These are phyloP conservation scores for Percopsis omiscomaycus DNA, from an alignment of 2,797 vertebrate species.

Conservation along the genomic window DNA sequence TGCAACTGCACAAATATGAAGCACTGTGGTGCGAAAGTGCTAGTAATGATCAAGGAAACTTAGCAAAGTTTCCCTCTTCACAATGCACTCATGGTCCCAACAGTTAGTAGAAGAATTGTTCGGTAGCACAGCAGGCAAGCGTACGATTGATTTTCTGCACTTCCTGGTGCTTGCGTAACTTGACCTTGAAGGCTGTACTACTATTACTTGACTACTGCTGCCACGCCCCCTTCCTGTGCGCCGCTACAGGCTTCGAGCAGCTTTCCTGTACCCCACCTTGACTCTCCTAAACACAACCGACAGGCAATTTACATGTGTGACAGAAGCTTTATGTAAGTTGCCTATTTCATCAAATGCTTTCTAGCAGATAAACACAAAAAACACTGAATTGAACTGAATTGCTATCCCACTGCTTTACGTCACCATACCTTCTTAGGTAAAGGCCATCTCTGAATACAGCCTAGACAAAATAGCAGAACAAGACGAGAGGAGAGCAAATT, in stretches of 20 bases:
- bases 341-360: no score
- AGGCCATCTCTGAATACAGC: neutral
- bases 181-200: conserved; percentile 13
- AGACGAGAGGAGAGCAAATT: conserved; percentile 3
- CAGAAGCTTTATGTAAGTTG: no score
- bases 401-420: no score
- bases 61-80: neutral
- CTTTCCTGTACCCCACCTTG: conserved; percentile 6
- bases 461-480: neutral
- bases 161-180: conserved; percentile 31
- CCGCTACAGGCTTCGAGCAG: neutral
- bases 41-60: no score
- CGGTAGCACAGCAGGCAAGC: conserved; percentile 21
- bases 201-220: neutral
- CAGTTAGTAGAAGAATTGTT: conserved; percentile 3
- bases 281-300: neutral
- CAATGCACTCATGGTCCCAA: neutral
- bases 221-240: neutral
- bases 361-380: no score
- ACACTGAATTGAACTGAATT: no score
- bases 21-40: no score
- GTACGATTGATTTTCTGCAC: conserved; percentile 34
- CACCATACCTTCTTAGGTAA: no score
- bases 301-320: no score
- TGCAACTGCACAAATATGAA: no score